Conservation (phyloP, 2,797 vertebrate species). For the Sciurus vulgaris region DNA sequence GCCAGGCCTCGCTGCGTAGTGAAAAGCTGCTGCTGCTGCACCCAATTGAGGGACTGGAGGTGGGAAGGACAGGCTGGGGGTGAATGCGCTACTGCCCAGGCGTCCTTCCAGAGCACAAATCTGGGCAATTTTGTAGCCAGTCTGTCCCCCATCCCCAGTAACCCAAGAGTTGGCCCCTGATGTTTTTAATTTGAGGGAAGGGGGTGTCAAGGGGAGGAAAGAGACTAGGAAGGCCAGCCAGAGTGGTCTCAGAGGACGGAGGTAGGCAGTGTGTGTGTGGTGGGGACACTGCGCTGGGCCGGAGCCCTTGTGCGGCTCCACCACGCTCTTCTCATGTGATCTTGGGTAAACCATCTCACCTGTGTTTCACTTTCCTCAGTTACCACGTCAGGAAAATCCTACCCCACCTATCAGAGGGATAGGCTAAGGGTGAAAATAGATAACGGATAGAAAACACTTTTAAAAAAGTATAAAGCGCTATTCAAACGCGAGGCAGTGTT, state of each 20-base stretch:
- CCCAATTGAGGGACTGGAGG: constrained; percentile 13
- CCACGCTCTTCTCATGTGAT: neutral
- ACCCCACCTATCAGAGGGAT: constrained; percentile 39
- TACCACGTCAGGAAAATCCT: constrained; percentile 21
- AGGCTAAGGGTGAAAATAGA: constrained; percentile 68
- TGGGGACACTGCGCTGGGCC: constrained; percentile 60
- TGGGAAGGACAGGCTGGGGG: neutral
- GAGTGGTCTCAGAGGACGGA: constrained; percentile 34
- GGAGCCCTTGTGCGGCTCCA: neutral
- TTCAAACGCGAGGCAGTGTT: constrained; percentile 78
- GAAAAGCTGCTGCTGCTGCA: constrained; percentile 41
- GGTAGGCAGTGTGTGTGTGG: constrained; percentile 78
- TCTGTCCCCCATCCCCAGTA: neutral
- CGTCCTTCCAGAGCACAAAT: neutral
- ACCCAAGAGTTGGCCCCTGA: neutral
- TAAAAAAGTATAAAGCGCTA: constrained; percentile 81
- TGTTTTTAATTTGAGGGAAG: constrained; percentile 9
- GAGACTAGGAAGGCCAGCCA: constrained; percentile 35
- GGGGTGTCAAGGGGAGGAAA: neutral
- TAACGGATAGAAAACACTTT: constrained; percentile 79
- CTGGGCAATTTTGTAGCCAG: neutral
- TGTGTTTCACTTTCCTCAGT: constrained; percentile 22
- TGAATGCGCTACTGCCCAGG: neutral
- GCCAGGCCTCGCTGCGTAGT: constrained; percentile 51
- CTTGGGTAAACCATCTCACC: neutral